Evolutionary conservation across 1,140 invertebrate species (phyloP).

Genomic region (Lanistes nyassanus): DNA sequence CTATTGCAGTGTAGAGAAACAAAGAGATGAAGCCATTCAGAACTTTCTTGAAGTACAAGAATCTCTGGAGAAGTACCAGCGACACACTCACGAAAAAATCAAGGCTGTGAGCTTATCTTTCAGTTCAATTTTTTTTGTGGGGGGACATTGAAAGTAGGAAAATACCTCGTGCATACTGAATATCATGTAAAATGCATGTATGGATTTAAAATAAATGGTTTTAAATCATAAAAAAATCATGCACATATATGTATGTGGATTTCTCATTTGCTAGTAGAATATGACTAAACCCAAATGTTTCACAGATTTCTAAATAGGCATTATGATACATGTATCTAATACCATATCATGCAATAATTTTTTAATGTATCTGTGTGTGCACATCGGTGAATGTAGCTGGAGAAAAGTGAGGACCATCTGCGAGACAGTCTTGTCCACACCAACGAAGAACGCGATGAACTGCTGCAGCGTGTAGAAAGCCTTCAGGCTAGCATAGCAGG

Average conservation of each 20-base stretch:
- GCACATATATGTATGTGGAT: no score
- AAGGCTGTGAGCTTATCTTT: conserved; percentile 43
- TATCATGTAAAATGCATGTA: no score
- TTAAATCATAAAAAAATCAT: no score
- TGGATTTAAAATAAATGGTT: no score
- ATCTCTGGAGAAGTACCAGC: conserved; percentile 55
- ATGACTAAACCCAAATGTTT: no score
- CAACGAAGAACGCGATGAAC: conserved; percentile 55
- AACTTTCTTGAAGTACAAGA: conserved; percentile 56
- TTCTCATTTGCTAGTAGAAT: no score
- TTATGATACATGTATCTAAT: no score
- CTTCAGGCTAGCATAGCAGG: conserved; percentile 42
- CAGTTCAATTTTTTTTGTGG: no score
- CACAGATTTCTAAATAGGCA: no score
- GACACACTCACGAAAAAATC: conserved; percentile 51
- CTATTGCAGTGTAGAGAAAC: conserved; percentile 46
- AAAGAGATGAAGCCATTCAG: conserved; percentile 56
- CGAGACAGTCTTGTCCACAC: conserved; percentile 46
- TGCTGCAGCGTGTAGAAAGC: conserved; percentile 42
- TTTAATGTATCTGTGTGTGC: neutral
- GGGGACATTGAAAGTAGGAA: no score
- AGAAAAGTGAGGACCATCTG: conserved; percentile 55
- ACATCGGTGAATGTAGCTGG: conserved; percentile 36
- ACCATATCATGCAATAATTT: neutral
- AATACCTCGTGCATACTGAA: no score